Base-by-base conservation (phyloP, 2,888 invertebrate species). In the Coleophora deauratella region DNA sequence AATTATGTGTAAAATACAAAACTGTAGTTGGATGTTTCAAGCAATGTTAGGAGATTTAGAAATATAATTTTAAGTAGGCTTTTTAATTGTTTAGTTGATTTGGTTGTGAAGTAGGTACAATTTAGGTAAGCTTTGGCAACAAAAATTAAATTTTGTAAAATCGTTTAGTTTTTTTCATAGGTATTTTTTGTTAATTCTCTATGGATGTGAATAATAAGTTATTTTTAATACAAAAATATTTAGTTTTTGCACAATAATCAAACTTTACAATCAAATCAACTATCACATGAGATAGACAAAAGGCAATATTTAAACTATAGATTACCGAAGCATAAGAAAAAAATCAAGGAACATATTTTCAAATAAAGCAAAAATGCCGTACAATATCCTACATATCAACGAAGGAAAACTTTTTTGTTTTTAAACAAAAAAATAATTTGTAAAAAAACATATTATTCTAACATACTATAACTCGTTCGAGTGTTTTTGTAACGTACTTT, bases 321-420 rank as follows among this genome's bases (percentile, higher is more conserved):
- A 37, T 44, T 49, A 50, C 50, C 45, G 48, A 21, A 21, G 42
- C 33, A 32, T 46, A 33, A 34, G 13, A 37, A 35, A 33, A 27
- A 39, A 40, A 44, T 46, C 50, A 72, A 75, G 70, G 70, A 75
- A 75, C 73, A 67, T 68, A 68, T 65, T 57, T 53, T 51, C 45
- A 45, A 21, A 52, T 48, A 52, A 50, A 49, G 45, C 47, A 45
- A 47, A 21, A 42, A 52, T 42, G 54, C 61, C 61, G 58, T 66
- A n/a, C n/a, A n/a, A n/a, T n/a, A 66, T 54, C 49, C 56, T 51
- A 80, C 80, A 80, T 80, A 80, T 80, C 80, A 78, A 67, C 58
- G 40, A 40, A 40, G n/a, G n/a, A 8, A 15, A 55, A 61, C 51
- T 59, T 59, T 59, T 44, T 58, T 50, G 47, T 58, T 60, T 58